These are phyloP conservation scores for Dicrurus megarhynchus DNA, from an alignment of 2,113 vertebrate species.

Conservation along the genomic window DNA sequence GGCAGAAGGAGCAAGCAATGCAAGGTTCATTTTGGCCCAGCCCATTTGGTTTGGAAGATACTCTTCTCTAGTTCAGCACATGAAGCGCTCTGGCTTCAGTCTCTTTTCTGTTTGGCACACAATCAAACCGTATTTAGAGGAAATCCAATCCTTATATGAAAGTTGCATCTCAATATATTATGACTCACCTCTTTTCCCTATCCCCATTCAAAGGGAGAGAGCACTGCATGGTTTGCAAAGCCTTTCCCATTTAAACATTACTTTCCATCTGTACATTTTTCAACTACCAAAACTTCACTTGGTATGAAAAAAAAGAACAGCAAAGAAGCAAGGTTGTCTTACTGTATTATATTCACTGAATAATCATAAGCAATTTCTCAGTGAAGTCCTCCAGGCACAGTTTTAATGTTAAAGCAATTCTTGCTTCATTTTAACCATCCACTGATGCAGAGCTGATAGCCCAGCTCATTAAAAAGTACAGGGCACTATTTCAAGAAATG, in stretches of 20 bases:
- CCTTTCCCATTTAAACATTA: not conserved
- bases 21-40: not conserved
- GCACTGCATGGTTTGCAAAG: not conserved
- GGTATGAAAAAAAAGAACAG: not conserved
- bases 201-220: not conserved
- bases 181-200: not conserved
- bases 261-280: not conserved
- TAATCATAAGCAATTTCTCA: constrained; percentile 30
- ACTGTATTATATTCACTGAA: not conserved
- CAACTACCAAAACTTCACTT: not conserved
- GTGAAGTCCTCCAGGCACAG: constrained; percentile 37
- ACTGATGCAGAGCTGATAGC: constrained; percentile 20
- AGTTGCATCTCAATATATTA: not conserved
- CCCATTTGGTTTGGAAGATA: not conserved
- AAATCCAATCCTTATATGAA: constrained; percentile 5
- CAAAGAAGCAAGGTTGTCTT: constrained; percentile 2
- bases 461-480: constrained; percentile 29
- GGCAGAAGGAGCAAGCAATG: not conserved
- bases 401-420: constrained; percentile 36
- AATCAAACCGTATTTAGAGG: not conserved
- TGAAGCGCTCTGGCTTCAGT: not conserved
- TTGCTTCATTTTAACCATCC: constrained; percentile 17
- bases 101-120: not conserved
- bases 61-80: not conserved
- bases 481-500: not conserved